These are phyloP conservation scores for Conus ventricosus DNA, from an alignment of 1,140 invertebrate species.

Conservation along the genomic window DNA sequence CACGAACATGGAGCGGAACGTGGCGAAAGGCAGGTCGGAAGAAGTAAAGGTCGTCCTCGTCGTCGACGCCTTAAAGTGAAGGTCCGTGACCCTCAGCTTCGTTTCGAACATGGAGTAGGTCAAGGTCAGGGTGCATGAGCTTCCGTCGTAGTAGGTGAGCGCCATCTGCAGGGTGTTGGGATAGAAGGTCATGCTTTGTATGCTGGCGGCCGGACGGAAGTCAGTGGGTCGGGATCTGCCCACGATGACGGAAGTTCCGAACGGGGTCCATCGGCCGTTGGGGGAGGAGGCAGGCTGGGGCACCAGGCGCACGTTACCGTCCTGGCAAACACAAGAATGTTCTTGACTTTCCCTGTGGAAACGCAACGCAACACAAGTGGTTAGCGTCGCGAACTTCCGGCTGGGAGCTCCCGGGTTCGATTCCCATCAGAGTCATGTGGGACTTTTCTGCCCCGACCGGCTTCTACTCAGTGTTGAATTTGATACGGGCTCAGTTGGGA, in stretches of 20 bases:
- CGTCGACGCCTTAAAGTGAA: background rate
- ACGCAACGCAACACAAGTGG: no score
- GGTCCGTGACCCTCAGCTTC: background rate
- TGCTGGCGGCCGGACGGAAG: conserved; percentile 1
- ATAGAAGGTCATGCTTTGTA: background rate
- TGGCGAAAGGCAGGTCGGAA: background rate
- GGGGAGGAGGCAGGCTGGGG: conserved; percentile 15
- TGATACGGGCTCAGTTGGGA: no score
- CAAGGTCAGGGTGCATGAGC: no score
- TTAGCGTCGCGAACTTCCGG: no score
- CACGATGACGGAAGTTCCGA: conserved; percentile 17
- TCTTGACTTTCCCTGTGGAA: background rate
- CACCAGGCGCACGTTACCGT: conserved; percentile 26
- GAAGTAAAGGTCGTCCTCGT: background rate
- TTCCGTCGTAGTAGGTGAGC: no score
- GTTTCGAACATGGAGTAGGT: no score
- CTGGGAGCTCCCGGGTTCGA: no score
- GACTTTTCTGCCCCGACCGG: no score
- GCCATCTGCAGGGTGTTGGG: no score
- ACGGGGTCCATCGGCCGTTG: background rate
- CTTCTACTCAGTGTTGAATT: no score
- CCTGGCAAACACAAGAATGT: background rate
- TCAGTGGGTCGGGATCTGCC: conserved; percentile 2
- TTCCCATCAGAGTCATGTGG: no score
- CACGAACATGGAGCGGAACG: conserved; percentile 35